Conservation (phyloP, 2,888 invertebrate species). For the Piscicola geometra region DNA sequence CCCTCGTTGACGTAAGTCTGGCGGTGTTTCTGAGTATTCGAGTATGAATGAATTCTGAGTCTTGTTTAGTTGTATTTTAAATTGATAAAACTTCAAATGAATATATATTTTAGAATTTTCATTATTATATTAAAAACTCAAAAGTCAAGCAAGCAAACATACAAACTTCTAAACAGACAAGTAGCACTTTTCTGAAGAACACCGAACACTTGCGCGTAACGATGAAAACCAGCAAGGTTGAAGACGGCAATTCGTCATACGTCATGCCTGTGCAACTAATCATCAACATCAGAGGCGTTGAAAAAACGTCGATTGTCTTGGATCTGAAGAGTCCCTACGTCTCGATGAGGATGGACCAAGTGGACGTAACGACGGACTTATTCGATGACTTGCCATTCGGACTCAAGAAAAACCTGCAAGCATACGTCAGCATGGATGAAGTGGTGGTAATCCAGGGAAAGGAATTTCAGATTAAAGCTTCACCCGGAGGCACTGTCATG, state of each 20-base stretch:
- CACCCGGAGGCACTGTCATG: constrained; percentile 3
- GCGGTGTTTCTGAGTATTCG: neutral
- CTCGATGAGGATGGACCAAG: neutral
- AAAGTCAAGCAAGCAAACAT: too few species aligned
- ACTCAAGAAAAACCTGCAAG: neutral
- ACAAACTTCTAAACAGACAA: too few species aligned
- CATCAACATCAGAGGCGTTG: neutral
- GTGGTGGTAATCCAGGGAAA: constrained; percentile 1
- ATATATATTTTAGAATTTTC: neutral
- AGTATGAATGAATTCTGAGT: neutral
- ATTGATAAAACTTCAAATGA: neutral
- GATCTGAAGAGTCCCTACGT: neutral
- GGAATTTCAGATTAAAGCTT: constrained; percentile 1
- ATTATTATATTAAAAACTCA: too few species aligned
- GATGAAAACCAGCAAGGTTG: neutral
- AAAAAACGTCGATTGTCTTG: neutral
- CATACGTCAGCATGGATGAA: neutral
- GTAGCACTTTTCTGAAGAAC: too few species aligned
- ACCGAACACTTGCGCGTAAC: neutral
- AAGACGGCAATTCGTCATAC: neutral
- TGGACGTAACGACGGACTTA: neutral
- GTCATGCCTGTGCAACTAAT: neutral
- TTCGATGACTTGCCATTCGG: neutral
- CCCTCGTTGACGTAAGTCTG: neutral
- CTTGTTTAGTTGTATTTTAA: neutral